Evolutionary conservation across 2,888 invertebrate species (phyloP), one percentile per base, ranked within the genome.

Genomic region (Morinoia aosen): DNA sequence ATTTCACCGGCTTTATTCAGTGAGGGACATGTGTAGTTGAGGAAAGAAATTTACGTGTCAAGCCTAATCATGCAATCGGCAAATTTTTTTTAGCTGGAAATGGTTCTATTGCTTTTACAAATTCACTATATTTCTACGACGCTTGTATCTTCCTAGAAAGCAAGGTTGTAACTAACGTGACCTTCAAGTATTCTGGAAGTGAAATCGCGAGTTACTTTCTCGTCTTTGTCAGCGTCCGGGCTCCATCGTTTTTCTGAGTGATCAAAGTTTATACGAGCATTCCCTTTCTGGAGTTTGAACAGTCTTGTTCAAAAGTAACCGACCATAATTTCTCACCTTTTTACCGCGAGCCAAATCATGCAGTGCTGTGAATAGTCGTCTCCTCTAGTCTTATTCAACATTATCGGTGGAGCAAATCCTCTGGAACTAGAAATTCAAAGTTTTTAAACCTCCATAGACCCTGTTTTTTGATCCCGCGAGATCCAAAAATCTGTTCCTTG

Each of bases 381-480:
- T 76, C 33, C 10, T 16, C 16, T 33, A 76, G 76, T 76, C 33
- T 76, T 76, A 76, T 76, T 33, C 76, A 76, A 76, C 25, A 76
- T 76, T 76, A 76, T 76, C 76, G 76, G 76, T 76, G 8, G 14
- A 61, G 33, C 25, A 76, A 76, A 76, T 76, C 76, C 76, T 76
- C 25, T 33, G 76, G 25, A 76, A 76, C 76, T 76, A 8, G 76
- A 76, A 76, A 76, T 76, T 76, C 76, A 76, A 76, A 76, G 76
- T 76, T 76, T 76, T 76, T 76, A 76, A 76, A 76, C 76, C 76
- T 76, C 76, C 76, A 76, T 33, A 76, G 76, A 76, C 76, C 76
- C 25, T 76, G 76, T 76, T 76, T 76, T 76, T 76, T 76, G 76
- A 76, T 76, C 76, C 8, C 25, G 76, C 76, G 8, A 33, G 76